A percentile compares a stretch with the other conserved stretches of the same genome.
Conservation (phyloP, 92 coral and sea anemone genomes). For the Meandrina meandrites region DNA sequence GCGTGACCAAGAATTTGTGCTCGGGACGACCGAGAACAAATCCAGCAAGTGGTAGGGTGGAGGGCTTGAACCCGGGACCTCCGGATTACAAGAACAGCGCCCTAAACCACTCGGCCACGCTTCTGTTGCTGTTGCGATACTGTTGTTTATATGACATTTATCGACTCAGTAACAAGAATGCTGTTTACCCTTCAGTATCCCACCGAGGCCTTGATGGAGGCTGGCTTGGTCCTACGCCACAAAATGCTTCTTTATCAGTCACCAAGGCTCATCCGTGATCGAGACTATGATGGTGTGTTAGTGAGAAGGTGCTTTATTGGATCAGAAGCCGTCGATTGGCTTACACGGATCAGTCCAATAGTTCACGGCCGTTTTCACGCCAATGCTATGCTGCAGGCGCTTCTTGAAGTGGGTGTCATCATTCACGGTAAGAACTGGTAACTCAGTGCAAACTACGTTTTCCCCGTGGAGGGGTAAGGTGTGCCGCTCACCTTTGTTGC, state of each 20-base stretch:
- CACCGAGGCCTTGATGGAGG: constrained; percentile 55
- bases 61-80: too few species aligned
- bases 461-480: neutral
- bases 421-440: constrained; percentile 50
- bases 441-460: neutral
- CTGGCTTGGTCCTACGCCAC: constrained; percentile 56
- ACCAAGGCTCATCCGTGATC: constrained; percentile 66
- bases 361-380: constrained; percentile 87
- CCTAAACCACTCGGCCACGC: too few species aligned
- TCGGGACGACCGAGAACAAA: too few species aligned
- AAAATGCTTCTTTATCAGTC: constrained; percentile 43
- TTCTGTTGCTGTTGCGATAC: too few species aligned
- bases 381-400: constrained; percentile 72
- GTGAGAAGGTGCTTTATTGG: constrained; percentile 72
- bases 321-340: constrained; percentile 78
- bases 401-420: constrained; percentile 74
- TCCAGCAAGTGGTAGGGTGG: too few species aligned
- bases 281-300: constrained; percentile 42
- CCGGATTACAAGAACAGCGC: too few species aligned
- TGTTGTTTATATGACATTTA: neutral
- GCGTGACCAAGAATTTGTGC: too few species aligned
- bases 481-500: too few species aligned
- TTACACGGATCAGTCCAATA: constrained; percentile 54
- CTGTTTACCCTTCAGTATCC: constrained; percentile 16
- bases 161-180: neutral